These are phyloP conservation scores for Hirudo medicinalis DNA, from an alignment of 1,140 invertebrate species.

Conservation along the genomic window DNA sequence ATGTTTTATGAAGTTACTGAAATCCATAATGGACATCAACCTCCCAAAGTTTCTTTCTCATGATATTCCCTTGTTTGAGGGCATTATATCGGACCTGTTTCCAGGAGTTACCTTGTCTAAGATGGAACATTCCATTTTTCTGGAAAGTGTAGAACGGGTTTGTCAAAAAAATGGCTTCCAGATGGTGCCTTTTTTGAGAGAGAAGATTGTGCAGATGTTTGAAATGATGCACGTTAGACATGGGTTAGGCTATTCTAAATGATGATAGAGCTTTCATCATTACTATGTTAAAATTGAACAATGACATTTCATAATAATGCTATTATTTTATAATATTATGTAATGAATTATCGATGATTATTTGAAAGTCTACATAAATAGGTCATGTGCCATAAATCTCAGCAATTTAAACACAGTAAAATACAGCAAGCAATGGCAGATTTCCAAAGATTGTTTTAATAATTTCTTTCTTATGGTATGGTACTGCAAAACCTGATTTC, in stretches of 20 bases:
- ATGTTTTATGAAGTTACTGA: conserved; percentile 31
- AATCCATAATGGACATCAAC: conserved; percentile 42
- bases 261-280: neutral
- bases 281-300: neutral
- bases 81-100: conserved; percentile 42
- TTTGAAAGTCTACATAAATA: too few species aligned
- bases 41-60: conserved; percentile 42
- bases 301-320: neutral
- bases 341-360: neutral
- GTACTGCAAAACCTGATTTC: too few species aligned
- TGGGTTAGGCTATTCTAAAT: conserved; percentile 42
- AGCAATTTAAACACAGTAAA: too few species aligned
- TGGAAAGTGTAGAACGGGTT: conserved; percentile 35
- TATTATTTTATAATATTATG: neutral
- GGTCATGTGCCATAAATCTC: too few species aligned
- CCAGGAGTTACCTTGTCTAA: conserved; percentile 37
- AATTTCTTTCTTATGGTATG: too few species aligned
- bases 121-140: conserved; percentile 50
- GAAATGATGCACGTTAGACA: conserved; percentile 44
- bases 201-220: conserved; percentile 42
- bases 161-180: conserved; percentile 37
- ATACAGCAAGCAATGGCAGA: too few species aligned
- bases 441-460: too few species aligned
- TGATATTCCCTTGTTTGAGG: conserved; percentile 43
- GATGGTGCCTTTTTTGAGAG: conserved; percentile 39